Conservation (phyloP, 2,888 invertebrate species). For the Nebria brevicollis region DNA sequence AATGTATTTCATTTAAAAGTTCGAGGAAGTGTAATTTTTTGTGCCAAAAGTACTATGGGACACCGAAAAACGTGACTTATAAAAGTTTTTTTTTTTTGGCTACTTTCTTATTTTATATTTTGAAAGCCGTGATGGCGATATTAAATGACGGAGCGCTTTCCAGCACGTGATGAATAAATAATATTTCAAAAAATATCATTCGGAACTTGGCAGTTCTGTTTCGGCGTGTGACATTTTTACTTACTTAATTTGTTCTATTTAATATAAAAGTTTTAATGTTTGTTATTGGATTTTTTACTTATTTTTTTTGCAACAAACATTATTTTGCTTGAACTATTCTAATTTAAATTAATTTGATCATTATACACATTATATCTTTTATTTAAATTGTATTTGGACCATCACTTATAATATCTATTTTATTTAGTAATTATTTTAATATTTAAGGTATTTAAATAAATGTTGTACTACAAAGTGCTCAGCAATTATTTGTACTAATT, state of each 20-base stretch:
- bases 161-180: slow-evolving; percentile 31
- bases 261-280: neutral
- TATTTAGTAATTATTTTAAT: too few relatives aligned
- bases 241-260: neutral
- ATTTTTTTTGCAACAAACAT: neutral
- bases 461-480: too few relatives aligned
- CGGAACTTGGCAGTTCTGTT: slow-evolving; percentile 23
- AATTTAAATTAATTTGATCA: too few relatives aligned
- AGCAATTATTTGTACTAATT: too few relatives aligned
- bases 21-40: slow-evolving; percentile 29
- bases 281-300: neutral
- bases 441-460: too few relatives aligned
- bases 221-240: neutral
- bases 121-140: neutral
- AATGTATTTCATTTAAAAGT: slow-evolving; percentile 41
- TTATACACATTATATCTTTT: neutral
- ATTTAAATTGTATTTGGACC: too few relatives aligned
- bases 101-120: neutral
- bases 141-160: neutral
- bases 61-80: slow-evolving; percentile 22
- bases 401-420: too few relatives aligned
- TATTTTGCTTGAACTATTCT: too few relatives aligned
- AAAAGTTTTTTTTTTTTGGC: slow-evolving; percentile 15
- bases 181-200: slow-evolving; percentile 26
- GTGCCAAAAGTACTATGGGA: neutral